Evolutionary conservation across 1,140 invertebrate genomes (phyloP).

Genomic region (Belonocnema kinseyi): DNA sequence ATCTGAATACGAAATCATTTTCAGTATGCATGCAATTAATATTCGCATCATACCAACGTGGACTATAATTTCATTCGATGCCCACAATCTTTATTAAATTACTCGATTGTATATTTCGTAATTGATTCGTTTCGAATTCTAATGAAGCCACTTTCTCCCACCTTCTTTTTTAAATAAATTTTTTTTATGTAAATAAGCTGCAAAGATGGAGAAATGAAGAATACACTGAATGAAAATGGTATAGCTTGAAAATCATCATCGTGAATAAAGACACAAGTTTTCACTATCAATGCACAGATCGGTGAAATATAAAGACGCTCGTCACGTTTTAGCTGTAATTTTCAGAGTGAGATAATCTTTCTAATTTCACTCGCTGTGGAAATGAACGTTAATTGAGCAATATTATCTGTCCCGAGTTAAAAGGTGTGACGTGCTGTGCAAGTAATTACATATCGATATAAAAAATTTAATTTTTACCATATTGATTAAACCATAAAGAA

Average conservation of each 20-base stretch:
- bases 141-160: background rate
- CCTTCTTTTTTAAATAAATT: background rate
- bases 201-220: no score
- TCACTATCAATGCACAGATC: constrained; percentile 9
- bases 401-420: constrained; percentile 47
- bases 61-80: constrained; percentile 26
- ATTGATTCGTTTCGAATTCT: background rate
- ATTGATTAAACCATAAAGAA: constrained; percentile 26
- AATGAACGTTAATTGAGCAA: constrained; percentile 48
- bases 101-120: constrained; percentile 23
- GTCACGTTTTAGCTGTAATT: constrained; percentile 35
- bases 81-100: constrained; percentile 21
- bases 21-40: constrained; percentile 20
- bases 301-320: constrained; percentile 26
- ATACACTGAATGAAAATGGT: no score
- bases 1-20: constrained; percentile 31
- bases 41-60: constrained; percentile 8
- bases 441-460: constrained; percentile 43
- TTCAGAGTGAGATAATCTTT: constrained; percentile 31
- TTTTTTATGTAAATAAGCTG: background rate
- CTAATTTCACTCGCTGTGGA: constrained; percentile 47
- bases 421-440: constrained; percentile 44
- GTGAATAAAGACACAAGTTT: constrained; percentile 12
- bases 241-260: background rate
- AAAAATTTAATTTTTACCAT: constrained; percentile 43